Base-by-base conservation (phyloP, 2,113 vertebrate species). In the Rhinoderma darwinii region DNA sequence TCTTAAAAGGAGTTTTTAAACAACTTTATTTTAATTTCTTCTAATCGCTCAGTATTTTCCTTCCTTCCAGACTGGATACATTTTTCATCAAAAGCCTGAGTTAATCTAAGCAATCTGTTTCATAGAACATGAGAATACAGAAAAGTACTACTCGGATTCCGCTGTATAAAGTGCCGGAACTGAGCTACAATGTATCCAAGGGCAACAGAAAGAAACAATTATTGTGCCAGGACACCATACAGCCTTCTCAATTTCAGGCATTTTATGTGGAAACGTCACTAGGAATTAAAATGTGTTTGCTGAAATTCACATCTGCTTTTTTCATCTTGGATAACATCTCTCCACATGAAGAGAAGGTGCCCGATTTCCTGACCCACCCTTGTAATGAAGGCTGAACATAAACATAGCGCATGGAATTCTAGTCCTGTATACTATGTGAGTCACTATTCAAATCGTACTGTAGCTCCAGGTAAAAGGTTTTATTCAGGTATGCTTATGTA, bases 321-420 rank as follows among this genome's bases (percentile, higher is more conserved):
- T 43, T 44, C n/a, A 82, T 43, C 56, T 43, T 9, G 56, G 79
- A 66, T 44, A 32, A 63, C 41, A 66, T 82, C 66, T 66, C 37
- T 80, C 51, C 51, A 11, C 17, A 68, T 39, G 35, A 41, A 41
- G 68, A 12, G 68, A 73, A 75, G 72, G 50, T 75, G 72, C 54
- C 37, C 51, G 10, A 32, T 61, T 75, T 84, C 70, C 72, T 76
- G 83, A 84, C 39, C 25, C 83, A 75, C 68, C 83, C 83, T 18
- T 74, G 39, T 84, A 43, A 74, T 75, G 68, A 84, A 35, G 25
- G 82, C 35, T 2, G 47, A 56, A 74, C 82, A 84, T 56, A 74
- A 84, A 74, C 47, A 84, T 51, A 41, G 2, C 20, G 83, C 61
- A 63, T 32, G 25, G 50, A 27, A 75, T 30, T 27, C n/a, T 22